These are phyloP conservation scores for Hepsetus odoe DNA, from an alignment of 2,113 vertebrate genomes.

Conservation along the genomic window DNA sequence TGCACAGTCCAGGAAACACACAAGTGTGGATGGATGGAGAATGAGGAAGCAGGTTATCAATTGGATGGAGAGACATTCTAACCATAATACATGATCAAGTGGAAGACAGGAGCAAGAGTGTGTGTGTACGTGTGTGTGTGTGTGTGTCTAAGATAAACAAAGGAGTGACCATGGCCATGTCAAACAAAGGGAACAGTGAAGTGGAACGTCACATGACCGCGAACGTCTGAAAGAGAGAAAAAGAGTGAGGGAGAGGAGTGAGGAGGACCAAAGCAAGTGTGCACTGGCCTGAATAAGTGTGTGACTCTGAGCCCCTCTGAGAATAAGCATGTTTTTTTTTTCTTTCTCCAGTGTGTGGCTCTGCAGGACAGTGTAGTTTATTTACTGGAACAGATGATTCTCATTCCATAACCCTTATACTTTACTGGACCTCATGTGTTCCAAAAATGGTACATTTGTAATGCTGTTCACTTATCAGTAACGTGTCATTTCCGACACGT, in stretches of 20 bases:
- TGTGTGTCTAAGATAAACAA: conserved; percentile 37
- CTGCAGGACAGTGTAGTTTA: conserved; percentile 20
- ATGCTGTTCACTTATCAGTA: conserved; percentile 28
- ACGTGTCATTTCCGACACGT: conserved; percentile 14
- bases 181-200: conserved; percentile 28
- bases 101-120: conserved; percentile 8
- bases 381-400: conserved; percentile 48
- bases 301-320: conserved; percentile 13
- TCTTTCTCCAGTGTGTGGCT: conserved; percentile 18
- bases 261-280: conserved; percentile 14
- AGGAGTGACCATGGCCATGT: conserved; percentile 3
- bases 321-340: conserved; percentile 24
- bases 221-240: conserved; percentile 18
- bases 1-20: not conserved
- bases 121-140: conserved; percentile 25
- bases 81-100: not conserved
- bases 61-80: conserved; percentile 3
- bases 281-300: conserved; percentile 38
- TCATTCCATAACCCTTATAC: conserved; percentile 18
- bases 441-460: conserved; percentile 4
- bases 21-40: conserved; percentile 23
- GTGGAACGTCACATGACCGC: conserved; percentile 16
- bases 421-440: conserved; percentile 6
- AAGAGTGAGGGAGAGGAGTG: not conserved
- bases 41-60: conserved; percentile 6